Percentiles rank a stretch among this genome's conserved stretches.
Evolutionary conservation across 2,797 vertebrate genomes (phyloP).

Genomic region (Babyrousa celebensis): DNA sequence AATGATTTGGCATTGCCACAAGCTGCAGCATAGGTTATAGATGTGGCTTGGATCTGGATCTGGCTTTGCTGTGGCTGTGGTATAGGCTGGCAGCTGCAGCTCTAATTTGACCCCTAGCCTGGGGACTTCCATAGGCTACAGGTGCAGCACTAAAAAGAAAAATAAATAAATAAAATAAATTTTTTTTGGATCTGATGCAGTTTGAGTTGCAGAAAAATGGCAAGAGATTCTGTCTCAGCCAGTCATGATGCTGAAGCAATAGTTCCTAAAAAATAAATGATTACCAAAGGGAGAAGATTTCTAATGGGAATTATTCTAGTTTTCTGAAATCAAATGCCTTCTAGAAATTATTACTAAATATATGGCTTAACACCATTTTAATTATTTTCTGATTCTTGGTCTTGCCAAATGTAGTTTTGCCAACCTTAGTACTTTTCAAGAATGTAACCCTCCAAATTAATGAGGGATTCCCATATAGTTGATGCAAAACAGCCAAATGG

Average conservation of each 20-base stretch:
- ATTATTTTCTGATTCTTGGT: slow-evolving; percentile 39
- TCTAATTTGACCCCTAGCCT: too few relatives aligned
- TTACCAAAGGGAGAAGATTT: slow-evolving; percentile 23
- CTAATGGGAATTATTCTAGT: slow-evolving; percentile 15
- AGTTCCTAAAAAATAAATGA: slow-evolving; percentile 73
- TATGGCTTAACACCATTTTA: slow-evolving; percentile 35
- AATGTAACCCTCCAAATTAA: background rate
- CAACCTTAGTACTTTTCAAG: slow-evolving; percentile 37
- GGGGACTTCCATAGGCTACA: too few relatives aligned
- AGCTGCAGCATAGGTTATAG: too few relatives aligned
- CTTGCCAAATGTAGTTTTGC: slow-evolving; percentile 42
- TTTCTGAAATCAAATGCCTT: slow-evolving; percentile 57
- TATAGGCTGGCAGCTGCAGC: too few relatives aligned
- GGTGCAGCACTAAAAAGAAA: too few relatives aligned
- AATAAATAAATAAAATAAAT: background rate
- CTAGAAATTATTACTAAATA: slow-evolving; percentile 53
- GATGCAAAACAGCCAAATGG: background rate
- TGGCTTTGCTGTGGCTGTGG: too few relatives aligned
- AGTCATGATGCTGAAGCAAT: slow-evolving; percentile 43
- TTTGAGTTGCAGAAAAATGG: slow-evolving; percentile 70
- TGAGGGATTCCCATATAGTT: slow-evolving; percentile 17
- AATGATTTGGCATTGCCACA: too few relatives aligned
- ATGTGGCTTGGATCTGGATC: too few relatives aligned
- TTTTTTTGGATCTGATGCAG: background rate
- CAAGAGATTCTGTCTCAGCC: background rate